Evolutionary conservation across 2,797 vertebrate genomes (phyloP).

Genomic region (Pipistrellus pygmaeus): DNA sequence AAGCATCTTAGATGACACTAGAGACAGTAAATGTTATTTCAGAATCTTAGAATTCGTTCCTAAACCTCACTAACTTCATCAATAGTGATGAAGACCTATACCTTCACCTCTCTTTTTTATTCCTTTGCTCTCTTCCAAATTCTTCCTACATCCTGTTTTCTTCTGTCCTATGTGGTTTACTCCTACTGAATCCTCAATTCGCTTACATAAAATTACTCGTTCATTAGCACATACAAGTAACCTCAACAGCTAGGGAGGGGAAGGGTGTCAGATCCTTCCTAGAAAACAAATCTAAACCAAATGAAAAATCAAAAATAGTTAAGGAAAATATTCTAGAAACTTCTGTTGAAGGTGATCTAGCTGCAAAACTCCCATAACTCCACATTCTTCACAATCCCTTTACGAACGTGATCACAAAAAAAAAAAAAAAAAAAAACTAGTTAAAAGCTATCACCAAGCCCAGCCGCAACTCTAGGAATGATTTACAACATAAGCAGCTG

Average conservation of each 20-base stretch:
- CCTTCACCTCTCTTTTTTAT: not conserved
- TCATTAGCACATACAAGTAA: not conserved
- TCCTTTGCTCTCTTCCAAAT: not conserved
- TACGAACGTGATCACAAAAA: not conserved
- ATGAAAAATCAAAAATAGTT: not conserved
- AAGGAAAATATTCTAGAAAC: slow-evolving; percentile 29
- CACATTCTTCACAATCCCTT: not conserved
- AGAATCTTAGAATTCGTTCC: not conserved
- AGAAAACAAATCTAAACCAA: not conserved
- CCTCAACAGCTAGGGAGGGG: not conserved
- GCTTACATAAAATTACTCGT: not conserved
- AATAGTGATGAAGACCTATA: not conserved
- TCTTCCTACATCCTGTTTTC: not conserved
- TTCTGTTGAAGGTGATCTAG: not conserved
- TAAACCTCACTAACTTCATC: not conserved
- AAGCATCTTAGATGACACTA: not conserved
- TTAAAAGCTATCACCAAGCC: not conserved
- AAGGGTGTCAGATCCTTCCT: not conserved
- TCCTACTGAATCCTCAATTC: not conserved
- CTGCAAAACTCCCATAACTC: not conserved
- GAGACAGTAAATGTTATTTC: not conserved
- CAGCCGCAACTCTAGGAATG: not conserved
- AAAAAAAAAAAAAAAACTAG: not conserved
- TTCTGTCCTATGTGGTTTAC: not conserved
- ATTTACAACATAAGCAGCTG: not conserved